A percentile compares a stretch with the other conserved stretches of the same genome.
These are phyloP conservation scores for Nannoperca australis DNA, from an alignment of 2,797 vertebrate genomes.

Conservation along the genomic window DNA sequence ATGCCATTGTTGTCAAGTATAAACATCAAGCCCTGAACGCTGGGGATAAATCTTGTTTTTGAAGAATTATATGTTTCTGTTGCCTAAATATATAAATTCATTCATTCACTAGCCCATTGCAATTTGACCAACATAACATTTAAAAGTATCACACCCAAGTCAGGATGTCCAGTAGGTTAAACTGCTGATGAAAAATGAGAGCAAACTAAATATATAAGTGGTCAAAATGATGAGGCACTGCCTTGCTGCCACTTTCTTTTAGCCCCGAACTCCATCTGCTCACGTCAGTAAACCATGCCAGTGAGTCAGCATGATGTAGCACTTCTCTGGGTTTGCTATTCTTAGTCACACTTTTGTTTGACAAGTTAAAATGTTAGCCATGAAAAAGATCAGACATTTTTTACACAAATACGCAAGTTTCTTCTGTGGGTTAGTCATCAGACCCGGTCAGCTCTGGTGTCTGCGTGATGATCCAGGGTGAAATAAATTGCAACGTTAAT, in stretches of 20 bases:
- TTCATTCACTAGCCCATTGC: background rate
- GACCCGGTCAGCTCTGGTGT: slow-evolving; percentile 2
- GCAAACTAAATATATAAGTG: background rate
- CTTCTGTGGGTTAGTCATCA: slow-evolving; percentile 13
- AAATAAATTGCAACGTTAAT: background rate
- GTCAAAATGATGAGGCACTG: background rate
- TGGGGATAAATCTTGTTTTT: background rate
- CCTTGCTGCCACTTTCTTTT: background rate
- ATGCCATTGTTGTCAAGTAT: background rate
- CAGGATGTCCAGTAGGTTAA: background rate
- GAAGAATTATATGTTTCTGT: background rate
- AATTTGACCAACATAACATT: background rate
- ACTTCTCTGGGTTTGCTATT: background rate
- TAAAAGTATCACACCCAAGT: background rate
- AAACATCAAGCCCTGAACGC: background rate
- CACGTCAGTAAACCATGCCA: background rate
- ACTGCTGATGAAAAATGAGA: background rate
- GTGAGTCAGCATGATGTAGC: background rate
- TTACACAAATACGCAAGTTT: background rate
- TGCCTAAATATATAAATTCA: background rate
- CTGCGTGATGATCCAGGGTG: background rate
- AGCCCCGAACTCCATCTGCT: background rate
- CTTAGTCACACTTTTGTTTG: background rate
- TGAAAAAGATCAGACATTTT: slow-evolving; percentile 3
- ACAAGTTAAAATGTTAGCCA: background rate